Conservation (phyloP, 2,113 vertebrate species). For the Microtus montanus region DNA sequence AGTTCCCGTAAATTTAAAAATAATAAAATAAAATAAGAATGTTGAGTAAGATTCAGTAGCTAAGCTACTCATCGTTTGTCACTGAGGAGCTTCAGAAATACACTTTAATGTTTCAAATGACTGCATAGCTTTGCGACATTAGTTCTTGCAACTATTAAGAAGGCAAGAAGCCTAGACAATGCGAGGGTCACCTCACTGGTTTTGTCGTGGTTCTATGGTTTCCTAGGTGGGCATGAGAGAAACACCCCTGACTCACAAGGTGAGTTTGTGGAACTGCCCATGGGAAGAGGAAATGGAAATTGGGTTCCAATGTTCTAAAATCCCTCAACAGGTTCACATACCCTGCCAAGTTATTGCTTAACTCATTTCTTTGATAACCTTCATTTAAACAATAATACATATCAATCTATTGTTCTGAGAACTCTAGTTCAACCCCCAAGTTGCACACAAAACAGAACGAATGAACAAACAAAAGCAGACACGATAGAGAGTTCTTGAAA, state of each 20-base stretch:
- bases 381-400: not conserved
- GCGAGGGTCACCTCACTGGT: not conserved
- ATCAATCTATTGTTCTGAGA: not conserved
- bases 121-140: not conserved
- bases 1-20: constrained; percentile 56
- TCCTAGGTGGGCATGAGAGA: not conserved
- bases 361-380: not conserved
- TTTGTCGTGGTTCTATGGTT: not conserved
- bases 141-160: not conserved
- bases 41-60: constrained; percentile 41
- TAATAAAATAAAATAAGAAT: constrained; percentile 40
- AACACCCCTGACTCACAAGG: not conserved
- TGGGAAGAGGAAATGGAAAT: not conserved
- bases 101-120: not conserved
- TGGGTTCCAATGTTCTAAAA: not conserved
- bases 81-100: constrained; percentile 30
- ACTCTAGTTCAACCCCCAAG: not conserved
- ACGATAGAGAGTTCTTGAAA: not conserved
- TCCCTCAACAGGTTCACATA: not conserved
- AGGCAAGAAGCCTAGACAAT: not conserved
- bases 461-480: not conserved
- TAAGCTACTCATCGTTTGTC: constrained; percentile 39
- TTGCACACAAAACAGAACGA: not conserved
- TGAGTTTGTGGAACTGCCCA: not conserved
- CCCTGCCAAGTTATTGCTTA: not conserved